Conservation (phyloP, 1,140 invertebrate genomes). For the Drosophila leontia region DNA sequence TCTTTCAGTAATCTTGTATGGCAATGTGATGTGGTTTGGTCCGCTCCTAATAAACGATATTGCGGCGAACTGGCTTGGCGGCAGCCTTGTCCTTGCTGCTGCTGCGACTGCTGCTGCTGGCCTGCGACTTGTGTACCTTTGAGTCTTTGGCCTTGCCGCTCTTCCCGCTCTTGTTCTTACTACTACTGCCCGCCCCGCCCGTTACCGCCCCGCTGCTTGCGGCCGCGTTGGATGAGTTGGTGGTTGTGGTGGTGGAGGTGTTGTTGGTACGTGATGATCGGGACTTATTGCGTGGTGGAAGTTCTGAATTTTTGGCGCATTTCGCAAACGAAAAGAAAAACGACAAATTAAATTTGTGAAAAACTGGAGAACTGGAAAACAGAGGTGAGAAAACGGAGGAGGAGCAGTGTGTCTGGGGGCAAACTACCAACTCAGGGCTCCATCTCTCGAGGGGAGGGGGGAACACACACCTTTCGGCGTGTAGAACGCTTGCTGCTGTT, state of each 20-base stretch:
- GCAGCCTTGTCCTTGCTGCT: constrained; percentile 74
- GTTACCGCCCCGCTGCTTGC: constrained; percentile 33
- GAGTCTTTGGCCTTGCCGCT: constrained; percentile 74
- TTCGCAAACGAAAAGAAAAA: constrained; percentile 56
- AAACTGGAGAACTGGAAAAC: constrained; percentile 19
- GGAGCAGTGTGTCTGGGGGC: constrained; percentile 32
- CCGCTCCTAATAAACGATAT: constrained; percentile 73
- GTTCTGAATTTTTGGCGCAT: constrained; percentile 67
- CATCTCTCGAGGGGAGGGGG: constrained; percentile 21
- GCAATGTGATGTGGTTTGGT: constrained; percentile 38
- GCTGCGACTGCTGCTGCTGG: constrained; percentile 59
- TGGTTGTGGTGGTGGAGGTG: constrained; percentile 58
- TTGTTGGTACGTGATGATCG: constrained; percentile 81
- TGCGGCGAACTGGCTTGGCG: constrained; percentile 60
- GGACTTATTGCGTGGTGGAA: constrained; percentile 83
- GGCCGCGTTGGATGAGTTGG: constrained; percentile 62
- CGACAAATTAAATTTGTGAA: constrained; percentile 57
- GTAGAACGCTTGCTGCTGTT: constrained; percentile 86
- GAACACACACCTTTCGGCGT: constrained; percentile 88
- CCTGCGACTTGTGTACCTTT: constrained; percentile 54
- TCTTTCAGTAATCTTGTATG: constrained; percentile 51
- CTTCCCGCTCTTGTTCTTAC: constrained; percentile 61
- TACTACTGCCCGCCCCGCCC: constrained; percentile 56
- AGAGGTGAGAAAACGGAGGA: constrained; percentile 48
- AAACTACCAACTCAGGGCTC: constrained; percentile 39